A percentile compares a stretch with the other conserved stretches of the same genome.
These are phyloP conservation scores for Pristionchus exspectatus DNA, from an alignment of 2,888 invertebrate genomes.

Conservation along the genomic window DNA sequence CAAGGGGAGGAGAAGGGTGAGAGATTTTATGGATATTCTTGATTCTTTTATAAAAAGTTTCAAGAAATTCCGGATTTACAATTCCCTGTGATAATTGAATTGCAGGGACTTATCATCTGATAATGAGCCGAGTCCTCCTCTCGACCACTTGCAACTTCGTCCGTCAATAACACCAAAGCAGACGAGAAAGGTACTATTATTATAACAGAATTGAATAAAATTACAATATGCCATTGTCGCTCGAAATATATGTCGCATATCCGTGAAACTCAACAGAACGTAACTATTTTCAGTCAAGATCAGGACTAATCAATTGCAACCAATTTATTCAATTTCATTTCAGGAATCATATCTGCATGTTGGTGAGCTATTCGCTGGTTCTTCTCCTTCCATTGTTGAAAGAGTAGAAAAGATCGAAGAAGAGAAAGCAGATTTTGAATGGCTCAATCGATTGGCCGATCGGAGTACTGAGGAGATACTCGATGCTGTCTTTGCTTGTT, in stretches of 20 bases:
- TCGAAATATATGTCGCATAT: too few relatives aligned
- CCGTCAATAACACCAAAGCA: background rate
- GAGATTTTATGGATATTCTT: background rate
- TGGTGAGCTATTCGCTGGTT: conserved; percentile 36
- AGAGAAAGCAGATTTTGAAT: conserved; percentile 9
- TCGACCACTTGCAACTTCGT: background rate
- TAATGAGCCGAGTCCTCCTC: conserved; percentile 32
- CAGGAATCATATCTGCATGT: conserved; percentile 51
- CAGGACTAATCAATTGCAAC: too few relatives aligned
- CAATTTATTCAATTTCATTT: background rate
- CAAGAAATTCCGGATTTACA: too few relatives aligned
- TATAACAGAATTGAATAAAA: too few relatives aligned
- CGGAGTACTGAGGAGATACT: conserved; percentile 45
- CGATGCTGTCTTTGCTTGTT: background rate
- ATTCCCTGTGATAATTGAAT: background rate
- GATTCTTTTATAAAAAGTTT: too few relatives aligned
- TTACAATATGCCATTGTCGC: too few relatives aligned
- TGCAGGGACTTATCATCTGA: background rate
- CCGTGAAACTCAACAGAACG: too few relatives aligned
- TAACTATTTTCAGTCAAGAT: too few relatives aligned
- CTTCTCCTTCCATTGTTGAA: background rate
- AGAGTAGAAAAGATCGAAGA: background rate
- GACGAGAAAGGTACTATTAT: conserved; percentile 35
- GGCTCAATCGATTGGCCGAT: conserved; percentile 37
- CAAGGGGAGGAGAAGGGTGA: background rate